phyloP scores from a whole-genome alignment of 2,797 vertebrate species.

The Ptychobarbus kaznakovi region DNA sequence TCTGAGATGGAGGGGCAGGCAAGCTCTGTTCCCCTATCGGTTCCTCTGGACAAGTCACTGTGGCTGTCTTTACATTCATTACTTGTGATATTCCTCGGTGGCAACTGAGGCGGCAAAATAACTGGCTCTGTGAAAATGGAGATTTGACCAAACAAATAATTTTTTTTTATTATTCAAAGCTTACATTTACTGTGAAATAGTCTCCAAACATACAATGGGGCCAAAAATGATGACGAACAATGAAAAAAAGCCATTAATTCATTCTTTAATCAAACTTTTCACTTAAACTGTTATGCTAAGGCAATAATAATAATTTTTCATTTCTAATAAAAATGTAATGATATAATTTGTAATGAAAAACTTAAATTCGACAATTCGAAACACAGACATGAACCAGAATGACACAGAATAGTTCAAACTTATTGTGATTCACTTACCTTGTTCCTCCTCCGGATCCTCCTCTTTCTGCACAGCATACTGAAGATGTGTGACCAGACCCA shows the following conservation, averaged over 20 bases:
- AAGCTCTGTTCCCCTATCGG: constrained; percentile 76
- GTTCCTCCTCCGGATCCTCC: constrained; percentile 88
- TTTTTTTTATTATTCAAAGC: neutral
- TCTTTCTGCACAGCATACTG: constrained; percentile 87
- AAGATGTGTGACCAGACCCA: constrained; percentile 93
- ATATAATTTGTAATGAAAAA: neutral
- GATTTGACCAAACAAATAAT: neutral
- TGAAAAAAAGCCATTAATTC: neutral
- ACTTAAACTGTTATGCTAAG: neutral
- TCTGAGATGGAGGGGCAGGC: constrained; percentile 79
- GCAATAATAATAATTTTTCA: neutral
- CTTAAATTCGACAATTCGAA: neutral
- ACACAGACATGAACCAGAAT: neutral
- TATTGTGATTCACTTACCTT: constrained; percentile 75
- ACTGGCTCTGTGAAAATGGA: constrained; percentile 73
- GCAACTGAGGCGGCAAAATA: constrained; percentile 84
- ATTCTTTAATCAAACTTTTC: neutral
- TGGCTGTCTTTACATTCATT: constrained; percentile 81
- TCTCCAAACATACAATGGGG: neutral
- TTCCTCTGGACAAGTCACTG: constrained; percentile 65
- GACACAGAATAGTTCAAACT: neutral
- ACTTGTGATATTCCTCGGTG: constrained; percentile 83
- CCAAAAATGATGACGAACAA: neutral
- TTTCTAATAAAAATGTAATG: neutral
- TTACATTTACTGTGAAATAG: neutral